phyloP scores from a whole-genome alignment of 2,888 invertebrate genomes.

The Pristionchus fissidentatus region DNA sequence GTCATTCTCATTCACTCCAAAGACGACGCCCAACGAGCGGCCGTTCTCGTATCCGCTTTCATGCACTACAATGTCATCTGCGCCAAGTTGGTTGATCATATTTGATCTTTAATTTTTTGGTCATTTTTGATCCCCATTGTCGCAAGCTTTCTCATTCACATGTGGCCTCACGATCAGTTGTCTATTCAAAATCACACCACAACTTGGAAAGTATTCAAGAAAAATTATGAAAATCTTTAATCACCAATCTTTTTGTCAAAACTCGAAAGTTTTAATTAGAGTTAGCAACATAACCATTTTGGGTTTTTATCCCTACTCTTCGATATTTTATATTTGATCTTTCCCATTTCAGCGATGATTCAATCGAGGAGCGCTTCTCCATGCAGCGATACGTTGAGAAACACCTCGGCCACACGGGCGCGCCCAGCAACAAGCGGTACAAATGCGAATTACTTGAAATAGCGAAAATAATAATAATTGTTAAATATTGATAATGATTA shows the following conservation, averaged over 20 bases:
- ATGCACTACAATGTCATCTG: conserved; percentile 95
- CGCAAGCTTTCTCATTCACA: too few relatives aligned
- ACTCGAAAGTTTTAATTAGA: too few relatives aligned
- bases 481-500: neutral
- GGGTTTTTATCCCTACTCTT: neutral
- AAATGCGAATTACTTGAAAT: too few relatives aligned
- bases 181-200: neutral
- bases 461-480: too few relatives aligned
- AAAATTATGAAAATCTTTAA: too few relatives aligned
- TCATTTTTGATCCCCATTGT: too few relatives aligned
- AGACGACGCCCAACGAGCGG: conserved; percentile 88
- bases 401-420: conserved; percentile 80
- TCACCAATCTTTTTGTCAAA: too few relatives aligned
- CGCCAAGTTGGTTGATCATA: conserved; percentile 78
- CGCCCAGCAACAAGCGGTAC: conserved; percentile 34
- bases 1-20: conserved; percentile 77
- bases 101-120: conserved; percentile 13
- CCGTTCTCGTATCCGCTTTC: conserved; percentile 90
- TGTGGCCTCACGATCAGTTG: too few relatives aligned
- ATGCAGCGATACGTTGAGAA: conserved; percentile 92
- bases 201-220: neutral
- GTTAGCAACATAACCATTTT: neutral
- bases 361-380: conserved; percentile 90
- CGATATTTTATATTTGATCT: neutral
- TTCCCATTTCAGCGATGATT: conserved; percentile 78